Evolutionary conservation across 2,888 invertebrate species (phyloP).

Genomic region (Doris montereyensis): DNA sequence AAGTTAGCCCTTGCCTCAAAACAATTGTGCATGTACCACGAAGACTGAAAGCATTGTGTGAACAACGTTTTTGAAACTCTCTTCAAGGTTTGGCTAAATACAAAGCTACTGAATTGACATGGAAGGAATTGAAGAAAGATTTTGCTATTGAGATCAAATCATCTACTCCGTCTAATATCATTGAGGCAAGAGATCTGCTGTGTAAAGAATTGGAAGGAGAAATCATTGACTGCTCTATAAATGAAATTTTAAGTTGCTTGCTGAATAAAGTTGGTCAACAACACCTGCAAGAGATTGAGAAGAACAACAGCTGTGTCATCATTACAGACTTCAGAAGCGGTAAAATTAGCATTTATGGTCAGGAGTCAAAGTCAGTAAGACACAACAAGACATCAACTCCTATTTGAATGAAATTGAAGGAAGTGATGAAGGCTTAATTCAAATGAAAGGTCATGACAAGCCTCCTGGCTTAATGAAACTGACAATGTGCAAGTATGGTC

Average conservation of each 20-base stretch:
- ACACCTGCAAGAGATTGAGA: constrained; percentile 34
- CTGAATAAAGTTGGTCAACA: constrained; percentile 32
- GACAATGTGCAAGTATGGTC: constrained; percentile 51
- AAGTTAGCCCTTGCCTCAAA: constrained; percentile 45
- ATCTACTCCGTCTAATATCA: neutral
- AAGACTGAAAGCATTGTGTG: constrained; percentile 43
- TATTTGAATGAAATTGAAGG: constrained; percentile 24
- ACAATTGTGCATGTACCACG: constrained; percentile 43
- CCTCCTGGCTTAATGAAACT: constrained; percentile 58
- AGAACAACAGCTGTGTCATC: constrained; percentile 12
- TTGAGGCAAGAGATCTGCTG: constrained; percentile 30
- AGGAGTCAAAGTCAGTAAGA: neutral
- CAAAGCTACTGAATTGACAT: neutral
- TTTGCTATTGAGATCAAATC: constrained; percentile 29
- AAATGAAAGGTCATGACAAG: constrained; percentile 48
- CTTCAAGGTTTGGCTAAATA: constrained; percentile 13
- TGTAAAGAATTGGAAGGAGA: constrained; percentile 40
- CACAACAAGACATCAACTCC: constrained; percentile 21
- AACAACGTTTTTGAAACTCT: too few relatives aligned
- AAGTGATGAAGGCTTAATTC: constrained; percentile 30
- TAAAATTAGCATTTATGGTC: constrained; percentile 38
- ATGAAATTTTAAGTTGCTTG: constrained; percentile 4
- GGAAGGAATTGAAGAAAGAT: constrained; percentile 14
- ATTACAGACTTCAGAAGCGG: constrained; percentile 25
- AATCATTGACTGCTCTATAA: constrained; percentile 29